These are phyloP conservation scores for Tridacna gigas DNA, from an alignment of 2,888 invertebrate species.

Conservation along the genomic window DNA sequence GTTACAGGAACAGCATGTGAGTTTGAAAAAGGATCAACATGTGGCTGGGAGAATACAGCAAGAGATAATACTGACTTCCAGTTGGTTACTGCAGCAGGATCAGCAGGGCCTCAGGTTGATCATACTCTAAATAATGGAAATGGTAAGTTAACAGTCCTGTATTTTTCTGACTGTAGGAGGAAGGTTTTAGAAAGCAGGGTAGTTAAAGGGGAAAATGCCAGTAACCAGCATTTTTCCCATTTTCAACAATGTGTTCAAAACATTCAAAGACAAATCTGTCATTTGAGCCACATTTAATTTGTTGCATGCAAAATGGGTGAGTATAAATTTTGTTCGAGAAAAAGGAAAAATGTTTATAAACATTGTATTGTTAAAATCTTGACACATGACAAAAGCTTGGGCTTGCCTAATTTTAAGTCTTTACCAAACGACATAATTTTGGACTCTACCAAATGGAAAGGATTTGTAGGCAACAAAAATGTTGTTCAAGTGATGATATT, in stretches of 20 bases:
- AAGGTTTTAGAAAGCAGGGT: neutral
- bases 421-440: too few relatives aligned
- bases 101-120: constrained; percentile 76
- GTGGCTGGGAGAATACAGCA: constrained; percentile 75
- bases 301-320: too few relatives aligned
- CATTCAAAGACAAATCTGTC: too few relatives aligned
- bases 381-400: too few relatives aligned
- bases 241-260: neutral
- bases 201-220: neutral
- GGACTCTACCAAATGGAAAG: too few relatives aligned
- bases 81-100: constrained; percentile 54
- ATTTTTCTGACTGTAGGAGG: neutral
- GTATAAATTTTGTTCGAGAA: too few relatives aligned
- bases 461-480: too few relatives aligned
- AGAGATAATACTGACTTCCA: constrained; percentile 74
- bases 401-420: too few relatives aligned
- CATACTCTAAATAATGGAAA: constrained; percentile 71
- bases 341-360: too few relatives aligned
- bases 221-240: neutral
- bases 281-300: too few relatives aligned
- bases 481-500: too few relatives aligned
- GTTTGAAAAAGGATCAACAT: constrained; percentile 70
- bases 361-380: too few relatives aligned
- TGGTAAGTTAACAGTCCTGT: constrained; percentile 51
- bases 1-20: constrained; percentile 72